These are phyloP conservation scores for Coturnix japonica DNA, from an alignment of 2,113 vertebrate genomes.

Conservation along the genomic window DNA sequence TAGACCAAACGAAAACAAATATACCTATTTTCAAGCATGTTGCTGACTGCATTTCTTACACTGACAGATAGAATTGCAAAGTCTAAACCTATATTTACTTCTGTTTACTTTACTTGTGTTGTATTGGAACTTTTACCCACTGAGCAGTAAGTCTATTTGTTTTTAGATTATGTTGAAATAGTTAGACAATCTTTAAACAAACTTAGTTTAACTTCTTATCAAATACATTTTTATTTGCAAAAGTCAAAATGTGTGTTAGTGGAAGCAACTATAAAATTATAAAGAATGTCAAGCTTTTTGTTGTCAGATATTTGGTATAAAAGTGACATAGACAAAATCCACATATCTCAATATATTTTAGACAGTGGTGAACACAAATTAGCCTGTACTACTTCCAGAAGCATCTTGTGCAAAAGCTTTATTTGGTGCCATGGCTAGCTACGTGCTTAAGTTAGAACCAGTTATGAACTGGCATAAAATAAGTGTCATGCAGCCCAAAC, in stretches of 20 bases:
- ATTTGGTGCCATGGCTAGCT: not conserved
- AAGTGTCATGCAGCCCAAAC: not conserved
- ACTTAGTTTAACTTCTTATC: not conserved
- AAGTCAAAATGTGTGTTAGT: not conserved
- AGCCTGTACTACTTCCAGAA: not conserved
- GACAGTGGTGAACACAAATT: not conserved
- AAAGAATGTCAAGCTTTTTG: not conserved
- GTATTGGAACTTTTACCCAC: slow-evolving; percentile 44
- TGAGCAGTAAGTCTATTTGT: slow-evolving; percentile 55
- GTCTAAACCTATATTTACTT: not conserved
- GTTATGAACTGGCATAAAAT: not conserved
- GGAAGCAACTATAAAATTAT: not conserved
- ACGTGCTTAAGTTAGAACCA: not conserved
- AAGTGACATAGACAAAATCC: not conserved
- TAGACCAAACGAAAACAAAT: not conserved
- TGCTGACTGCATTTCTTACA: not conserved
- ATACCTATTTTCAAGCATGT: not conserved
- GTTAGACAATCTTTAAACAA: slow-evolving; percentile 71
- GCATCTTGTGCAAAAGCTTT: not conserved
- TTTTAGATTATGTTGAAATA: slow-evolving; percentile 70
- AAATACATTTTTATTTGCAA: not conserved
- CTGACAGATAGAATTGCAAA: not conserved
- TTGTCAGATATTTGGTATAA: not conserved
- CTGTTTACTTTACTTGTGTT: slow-evolving; percentile 11
- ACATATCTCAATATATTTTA: not conserved